Evolutionary conservation across 2,888 invertebrate species (phyloP).

Genomic region (Xestia sexstrigata): DNA sequence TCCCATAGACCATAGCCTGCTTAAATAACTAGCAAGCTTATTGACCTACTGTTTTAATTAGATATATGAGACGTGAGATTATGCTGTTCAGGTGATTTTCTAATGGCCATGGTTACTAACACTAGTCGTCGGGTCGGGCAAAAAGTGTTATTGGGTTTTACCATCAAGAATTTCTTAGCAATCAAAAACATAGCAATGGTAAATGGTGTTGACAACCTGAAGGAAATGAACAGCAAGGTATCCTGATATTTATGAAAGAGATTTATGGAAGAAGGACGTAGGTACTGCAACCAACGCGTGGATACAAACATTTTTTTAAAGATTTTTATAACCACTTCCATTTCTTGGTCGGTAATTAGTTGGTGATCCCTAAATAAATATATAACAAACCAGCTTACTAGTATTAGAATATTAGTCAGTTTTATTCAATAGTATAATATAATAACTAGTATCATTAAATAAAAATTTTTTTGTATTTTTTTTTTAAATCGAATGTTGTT

Average conservation of each 20-base stretch:
- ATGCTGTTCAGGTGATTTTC: conserved; percentile 10
- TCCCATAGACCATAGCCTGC: conserved; percentile 57
- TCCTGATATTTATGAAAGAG: not conserved
- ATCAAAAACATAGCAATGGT: not conserved
- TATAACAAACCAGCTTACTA: not conserved
- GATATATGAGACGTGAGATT: conserved; percentile 31
- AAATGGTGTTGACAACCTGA: not conserved
- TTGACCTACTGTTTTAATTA: conserved; percentile 56
- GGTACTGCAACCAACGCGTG: not conserved
- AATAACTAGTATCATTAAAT: not conserved
- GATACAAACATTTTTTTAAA: not conserved
- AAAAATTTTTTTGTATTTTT: too few species aligned
- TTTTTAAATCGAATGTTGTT: too few species aligned
- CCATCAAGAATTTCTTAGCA: not conserved
- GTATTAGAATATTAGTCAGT: not conserved
- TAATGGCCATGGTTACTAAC: not conserved
- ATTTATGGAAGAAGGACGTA: not conserved
- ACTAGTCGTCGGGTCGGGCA: not conserved
- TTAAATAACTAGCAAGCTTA: conserved; percentile 41
- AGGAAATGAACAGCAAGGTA: not conserved
- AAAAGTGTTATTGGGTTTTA: not conserved
- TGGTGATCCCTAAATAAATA: not conserved
- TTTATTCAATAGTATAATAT: conserved; percentile 2
- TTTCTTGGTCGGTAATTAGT: not conserved
- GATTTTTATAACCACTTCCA: not conserved